A percentile compares a stretch with the other conserved stretches of the same genome.
Evolutionary conservation across 2,797 vertebrate species (phyloP).

Genomic region (Psittacula echo): DNA sequence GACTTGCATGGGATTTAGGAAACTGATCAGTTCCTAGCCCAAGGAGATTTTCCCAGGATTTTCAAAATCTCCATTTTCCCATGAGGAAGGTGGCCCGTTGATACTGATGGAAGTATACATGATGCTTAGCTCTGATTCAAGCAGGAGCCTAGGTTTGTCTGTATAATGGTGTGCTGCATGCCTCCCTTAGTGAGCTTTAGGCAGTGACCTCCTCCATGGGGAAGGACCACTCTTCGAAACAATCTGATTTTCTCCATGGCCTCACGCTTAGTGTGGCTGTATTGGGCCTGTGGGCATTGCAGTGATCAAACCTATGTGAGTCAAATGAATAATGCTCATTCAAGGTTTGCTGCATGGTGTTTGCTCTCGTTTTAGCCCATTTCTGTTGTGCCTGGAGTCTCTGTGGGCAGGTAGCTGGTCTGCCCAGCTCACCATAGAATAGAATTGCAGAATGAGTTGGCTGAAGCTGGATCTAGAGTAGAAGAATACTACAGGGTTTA

Average conservation of each 20-base stretch:
- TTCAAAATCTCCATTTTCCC: neutral
- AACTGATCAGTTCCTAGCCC: neutral
- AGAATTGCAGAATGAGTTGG: neutral
- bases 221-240: neutral
- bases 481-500: neutral
- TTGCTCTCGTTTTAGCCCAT: accelerated
- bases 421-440: neutral
- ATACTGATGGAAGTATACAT: neutral
- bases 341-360: accelerated
- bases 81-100: neutral
- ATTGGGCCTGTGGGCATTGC: neutral
- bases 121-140: neutral
- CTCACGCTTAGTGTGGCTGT: accelerated
- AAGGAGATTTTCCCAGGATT: neutral
- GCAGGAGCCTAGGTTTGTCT: neutral
- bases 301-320: accelerated
- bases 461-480: neutral
- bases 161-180: accelerated
- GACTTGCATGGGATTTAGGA: neutral
- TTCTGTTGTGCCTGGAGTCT: neutral
- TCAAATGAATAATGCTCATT: accelerated
- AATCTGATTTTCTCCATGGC: neutral
- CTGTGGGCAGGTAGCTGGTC: accelerated
- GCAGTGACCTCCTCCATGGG: accelerated
- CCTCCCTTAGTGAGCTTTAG: neutral